Conservation (phyloP, 2,113 vertebrate species). For the Ploceus nigricollis region DNA sequence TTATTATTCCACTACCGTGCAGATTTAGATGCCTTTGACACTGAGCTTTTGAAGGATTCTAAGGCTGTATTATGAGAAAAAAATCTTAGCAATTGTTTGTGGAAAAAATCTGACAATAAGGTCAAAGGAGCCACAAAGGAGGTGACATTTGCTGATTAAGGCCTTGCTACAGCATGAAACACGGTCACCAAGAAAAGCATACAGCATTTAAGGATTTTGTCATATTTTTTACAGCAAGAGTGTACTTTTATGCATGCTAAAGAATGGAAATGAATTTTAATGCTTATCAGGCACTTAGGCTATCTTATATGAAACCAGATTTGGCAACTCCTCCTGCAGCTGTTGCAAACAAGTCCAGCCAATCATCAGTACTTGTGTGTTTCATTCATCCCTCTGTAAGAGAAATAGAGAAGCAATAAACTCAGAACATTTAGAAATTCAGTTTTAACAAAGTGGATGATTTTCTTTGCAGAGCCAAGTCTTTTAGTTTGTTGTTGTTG, state of each 20-base stretch:
- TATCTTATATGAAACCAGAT: conserved; percentile 56
- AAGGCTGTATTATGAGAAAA: background rate
- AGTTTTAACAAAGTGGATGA: conserved; percentile 64
- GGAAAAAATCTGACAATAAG: conserved; percentile 8
- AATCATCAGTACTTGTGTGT: conserved; percentile 60
- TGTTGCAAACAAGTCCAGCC: conserved; percentile 64
- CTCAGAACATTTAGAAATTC: conserved; percentile 41
- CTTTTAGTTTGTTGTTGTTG: conserved; percentile 36
- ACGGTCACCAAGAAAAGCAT: conserved; percentile 15
- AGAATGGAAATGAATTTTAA: conserved; percentile 61
- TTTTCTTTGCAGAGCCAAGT: conserved; percentile 53
- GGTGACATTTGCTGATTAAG: background rate
- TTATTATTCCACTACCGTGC: background rate
- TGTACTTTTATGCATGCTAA: conserved; percentile 15
- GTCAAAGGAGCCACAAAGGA: background rate
- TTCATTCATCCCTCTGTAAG: conserved; percentile 56
- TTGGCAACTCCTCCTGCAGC: conserved; percentile 61
- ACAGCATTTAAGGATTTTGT: conserved; percentile 19
- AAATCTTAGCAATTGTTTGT: background rate
- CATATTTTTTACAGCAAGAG: background rate
- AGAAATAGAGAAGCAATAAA: conserved; percentile 46
- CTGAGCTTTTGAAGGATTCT: background rate
- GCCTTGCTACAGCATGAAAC: background rate
- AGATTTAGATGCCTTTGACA: background rate
- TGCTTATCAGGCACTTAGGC: conserved; percentile 38